Evolutionary conservation across 1,140 invertebrate species (phyloP), one percentile per base, ranked within the genome.

Genomic region (Steinernema khuongi): DNA sequence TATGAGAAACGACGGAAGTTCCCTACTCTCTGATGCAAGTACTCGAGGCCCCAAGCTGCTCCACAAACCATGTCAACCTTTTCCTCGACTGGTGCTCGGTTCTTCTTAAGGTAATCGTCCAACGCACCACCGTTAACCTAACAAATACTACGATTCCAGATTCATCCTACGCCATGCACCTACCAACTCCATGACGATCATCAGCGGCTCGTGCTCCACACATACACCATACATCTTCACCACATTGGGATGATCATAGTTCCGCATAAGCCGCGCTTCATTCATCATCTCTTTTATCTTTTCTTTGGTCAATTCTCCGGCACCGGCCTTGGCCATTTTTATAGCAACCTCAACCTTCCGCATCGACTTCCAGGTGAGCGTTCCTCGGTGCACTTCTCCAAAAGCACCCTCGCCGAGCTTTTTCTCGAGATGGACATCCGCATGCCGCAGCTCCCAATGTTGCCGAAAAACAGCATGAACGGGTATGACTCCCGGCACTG

Each of bases 31-130:
- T 43, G 66, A 88, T 97, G 94, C 84, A 97, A 88, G 87, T 96
- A 97, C 22, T 92, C 91, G 94, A 97, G 96, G 71, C 94, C 94
- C 31, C 44, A 19, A 14, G 75, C 72, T 0, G 67, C 33, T 11
- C 72, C 75, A 22, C 73, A 68, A 2, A 44, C 41, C 29, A 76
- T 75, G 19, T 66, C 26, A 1, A 75, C 31, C 11, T 71, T 71
- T 1, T 75, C 74, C 0, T 32, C 70, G 1, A 36, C 14, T 2
- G 74, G 31, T n/a, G 36, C 69, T 7, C 41, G 4, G 33, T 72
- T 67, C 18, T 68, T 60, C 19, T 43, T 31, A 4, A 75, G 74
- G 66, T 75, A 75, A 19, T 66, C 44, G 26, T 68, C 67, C 17
- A 75, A 69, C 1, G 31, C 69, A 1, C 68, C 69, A 28, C 74